phyloP scores from a whole-genome alignment of 2,888 invertebrate species.

The Hemaris fuciformis region DNA sequence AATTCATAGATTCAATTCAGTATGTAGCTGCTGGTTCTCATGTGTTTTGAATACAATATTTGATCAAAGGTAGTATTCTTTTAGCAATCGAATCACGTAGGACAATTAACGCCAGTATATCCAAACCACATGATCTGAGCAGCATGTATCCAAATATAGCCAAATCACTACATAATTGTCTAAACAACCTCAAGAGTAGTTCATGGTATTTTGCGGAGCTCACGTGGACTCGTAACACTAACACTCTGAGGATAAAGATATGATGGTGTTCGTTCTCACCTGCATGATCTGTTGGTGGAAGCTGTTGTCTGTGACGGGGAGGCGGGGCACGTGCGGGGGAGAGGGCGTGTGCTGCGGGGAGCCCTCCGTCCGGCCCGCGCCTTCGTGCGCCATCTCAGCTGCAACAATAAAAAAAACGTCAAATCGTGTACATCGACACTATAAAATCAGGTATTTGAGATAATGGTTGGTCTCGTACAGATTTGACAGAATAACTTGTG shows the following conservation, averaged over 20 bases:
- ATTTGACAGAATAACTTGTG: too few relatives aligned
- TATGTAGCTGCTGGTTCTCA: too few relatives aligned
- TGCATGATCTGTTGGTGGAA: slow-evolving; percentile 87
- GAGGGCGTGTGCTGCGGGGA: slow-evolving; percentile 77
- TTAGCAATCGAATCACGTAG: too few relatives aligned
- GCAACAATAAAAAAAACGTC: slow-evolving; percentile 19
- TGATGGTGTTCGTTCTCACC: slow-evolving; percentile 58
- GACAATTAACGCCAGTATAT: too few relatives aligned
- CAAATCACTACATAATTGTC: too few relatives aligned
- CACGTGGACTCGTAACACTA: too few relatives aligned
- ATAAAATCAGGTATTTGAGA: background rate
- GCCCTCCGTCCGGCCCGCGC: slow-evolving; percentile 58
- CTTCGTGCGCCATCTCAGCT: slow-evolving; percentile 78
- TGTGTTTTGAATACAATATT: too few relatives aligned
- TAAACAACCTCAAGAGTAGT: background rate
- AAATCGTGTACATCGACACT: background rate
- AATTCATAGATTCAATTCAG: too few relatives aligned
- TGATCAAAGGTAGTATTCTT: too few relatives aligned
- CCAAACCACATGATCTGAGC: too few relatives aligned
- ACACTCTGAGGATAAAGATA: background rate
- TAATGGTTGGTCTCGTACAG: too few relatives aligned
- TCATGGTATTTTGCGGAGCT: background rate
- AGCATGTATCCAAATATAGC: too few relatives aligned
- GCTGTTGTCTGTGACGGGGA: slow-evolving; percentile 81
- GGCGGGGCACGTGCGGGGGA: slow-evolving; percentile 76